Evolutionary conservation across 2,888 invertebrate species (phyloP), one percentile per base, ranked within the genome.

Genomic region (Synanthedon formicaeformis): DNA sequence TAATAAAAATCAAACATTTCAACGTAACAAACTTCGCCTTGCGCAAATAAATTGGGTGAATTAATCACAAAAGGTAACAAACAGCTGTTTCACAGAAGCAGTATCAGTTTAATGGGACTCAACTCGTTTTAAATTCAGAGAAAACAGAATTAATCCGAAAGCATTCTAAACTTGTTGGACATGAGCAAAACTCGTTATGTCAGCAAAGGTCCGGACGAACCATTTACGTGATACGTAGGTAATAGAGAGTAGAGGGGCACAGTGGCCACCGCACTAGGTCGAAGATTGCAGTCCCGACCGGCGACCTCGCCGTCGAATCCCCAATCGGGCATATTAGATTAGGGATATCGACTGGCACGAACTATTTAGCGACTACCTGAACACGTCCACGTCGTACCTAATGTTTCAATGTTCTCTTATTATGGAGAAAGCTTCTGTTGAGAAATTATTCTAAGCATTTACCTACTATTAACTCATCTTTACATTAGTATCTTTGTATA

Each of bases 251-350:
- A 55, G 61, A 66, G 69, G 68, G 66, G 61, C 64, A 65, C 58
- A 53, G 62, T 65, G 56, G 57, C 63, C 59, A 60, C 69, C 69
- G 62, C 68, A 71, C 60, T 58, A 50, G 66, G 67, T 69, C 63
- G 66, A 73, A 75, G 78, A 75, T 75, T 73, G 75, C 73, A 73
- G 67, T 64, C 64, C 51, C 45, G 50, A 48, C 40, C 34, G 34
- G 34, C 34, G 34, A 57, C 23, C 23, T 45, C 53, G 52, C 51
- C 54, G 57, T 54, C 62, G 58, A 57, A 57, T 57, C 66, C 64
- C 70, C 70, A 70, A 75, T 71, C 69, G 64, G 67, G 74, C 71
- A 75, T 77, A 78, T 81, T 80, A 78, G 78, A 81, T 80, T 77
- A 80, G 71, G 75, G 69, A 76, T 70, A 73, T 77, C 71, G 69